Evolutionary conservation across 2,113 vertebrate species (phyloP).

Genomic region (Falcunculus frontatus): DNA sequence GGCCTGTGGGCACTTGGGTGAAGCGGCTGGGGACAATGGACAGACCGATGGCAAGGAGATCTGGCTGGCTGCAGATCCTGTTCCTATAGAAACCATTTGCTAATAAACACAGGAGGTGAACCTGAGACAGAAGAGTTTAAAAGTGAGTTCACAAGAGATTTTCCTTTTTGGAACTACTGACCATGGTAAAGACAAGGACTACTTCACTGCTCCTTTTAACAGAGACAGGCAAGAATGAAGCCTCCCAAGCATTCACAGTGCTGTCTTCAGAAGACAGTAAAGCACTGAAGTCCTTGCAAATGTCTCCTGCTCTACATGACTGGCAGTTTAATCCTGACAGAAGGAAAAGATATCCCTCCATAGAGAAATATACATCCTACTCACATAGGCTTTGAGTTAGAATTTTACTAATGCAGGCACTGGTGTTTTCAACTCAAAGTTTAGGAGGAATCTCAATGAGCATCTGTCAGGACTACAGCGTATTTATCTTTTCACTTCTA

Average conservation of each 20-base stretch:
- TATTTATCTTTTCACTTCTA: neutral
- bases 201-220: neutral
- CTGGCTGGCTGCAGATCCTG: slow-evolving; percentile 79
- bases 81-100: slow-evolving; percentile 87
- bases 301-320: neutral
- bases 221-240: neutral
- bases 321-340: neutral
- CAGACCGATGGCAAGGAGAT: slow-evolving; percentile 84
- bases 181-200: neutral
- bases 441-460: neutral
- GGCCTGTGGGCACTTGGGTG: slow-evolving; percentile 57
- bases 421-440: neutral
- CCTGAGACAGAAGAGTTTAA: slow-evolving; percentile 67
- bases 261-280: neutral
- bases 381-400: neutral
- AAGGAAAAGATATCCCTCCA: neutral
- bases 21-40: slow-evolving; percentile 84
- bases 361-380: neutral
- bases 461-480: neutral
- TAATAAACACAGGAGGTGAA: slow-evolving; percentile 92
- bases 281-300: neutral
- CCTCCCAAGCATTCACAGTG: neutral
- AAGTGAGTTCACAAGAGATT: neutral
- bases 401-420: neutral
- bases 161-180: neutral